phyloP scores from a whole-genome alignment of 2,888 invertebrate species.

The Harpagoxenus sublaevis region DNA sequence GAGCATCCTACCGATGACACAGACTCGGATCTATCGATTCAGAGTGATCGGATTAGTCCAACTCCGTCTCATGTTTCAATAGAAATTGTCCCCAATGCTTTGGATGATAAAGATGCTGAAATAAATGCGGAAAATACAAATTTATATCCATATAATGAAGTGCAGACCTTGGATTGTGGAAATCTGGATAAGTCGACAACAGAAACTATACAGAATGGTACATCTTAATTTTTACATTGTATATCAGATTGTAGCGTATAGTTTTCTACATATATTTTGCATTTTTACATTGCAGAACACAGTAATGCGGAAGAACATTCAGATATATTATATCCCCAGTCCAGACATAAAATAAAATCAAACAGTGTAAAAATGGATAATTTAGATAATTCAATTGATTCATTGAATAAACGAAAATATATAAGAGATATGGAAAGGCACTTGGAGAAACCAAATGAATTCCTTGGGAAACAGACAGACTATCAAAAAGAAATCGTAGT shows the following conservation, averaged over 20 bases:
- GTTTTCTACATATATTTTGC: neutral
- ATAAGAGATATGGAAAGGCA: constrained; percentile 63
- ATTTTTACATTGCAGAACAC: constrained; percentile 51
- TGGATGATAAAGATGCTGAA: constrained; percentile 61
- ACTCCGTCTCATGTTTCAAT: constrained; percentile 69
- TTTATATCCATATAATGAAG: constrained; percentile 39
- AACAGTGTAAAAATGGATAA: constrained; percentile 33
- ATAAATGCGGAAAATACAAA: constrained; percentile 61
- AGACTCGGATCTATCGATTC: constrained; percentile 79
- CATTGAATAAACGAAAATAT: constrained; percentile 58
- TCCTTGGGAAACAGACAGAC: constrained; percentile 84
- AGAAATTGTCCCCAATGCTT: constrained; percentile 64
- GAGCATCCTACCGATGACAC: constrained; percentile 77
- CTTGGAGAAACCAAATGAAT: constrained; percentile 62
- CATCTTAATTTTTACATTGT: neutral
- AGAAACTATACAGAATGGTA: constrained; percentile 82
- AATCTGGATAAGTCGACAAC: constrained; percentile 77
- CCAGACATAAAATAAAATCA: constrained; percentile 37
- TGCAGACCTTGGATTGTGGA: constrained; percentile 30
- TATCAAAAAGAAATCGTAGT: constrained; percentile 85
- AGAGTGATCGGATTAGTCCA: constrained; percentile 78
- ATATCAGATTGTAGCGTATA: neutral
- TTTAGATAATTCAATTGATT: constrained; percentile 45
- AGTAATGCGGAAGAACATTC: constrained; percentile 5
- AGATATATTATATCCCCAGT: constrained; percentile 21